Evolutionary conservation across 2,888 invertebrate genomes (phyloP), one percentile per base, ranked within the genome.

Genomic region (Leptopilina syphax): DNA sequence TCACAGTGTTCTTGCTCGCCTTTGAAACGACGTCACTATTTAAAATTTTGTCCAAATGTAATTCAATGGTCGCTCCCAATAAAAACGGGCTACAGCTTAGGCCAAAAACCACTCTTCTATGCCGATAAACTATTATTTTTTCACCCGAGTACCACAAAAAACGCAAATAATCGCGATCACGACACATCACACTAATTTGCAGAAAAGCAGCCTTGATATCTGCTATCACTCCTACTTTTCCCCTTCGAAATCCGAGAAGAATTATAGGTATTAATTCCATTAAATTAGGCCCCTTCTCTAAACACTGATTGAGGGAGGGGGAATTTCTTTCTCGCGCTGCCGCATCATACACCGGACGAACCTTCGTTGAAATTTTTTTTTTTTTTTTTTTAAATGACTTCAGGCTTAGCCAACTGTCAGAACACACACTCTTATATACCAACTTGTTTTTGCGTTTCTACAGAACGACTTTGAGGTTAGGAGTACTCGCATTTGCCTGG

Each of bases 311-410:
- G 27, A 87, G 70, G 27, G 86, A 83, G 0, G 84, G 84, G 27
- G 66, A 79, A 10, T 76, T 78, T 65, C 80, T 83, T 63, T 84
- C 83, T n/a, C 79, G 68, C 13, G 86, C 81, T 4, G 85, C 87
- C 0, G 84, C 85, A 77, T 85, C 85, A 50, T 86, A 86, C n/a
- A 85, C 84, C 0, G 85, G 84, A 47, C 83, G 73, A 4, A 86
- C 77, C 54, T 80, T 79, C n/a, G 86, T 87, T 1, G 85, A 84
- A 65, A 81, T 82, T n/a, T n/a, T n/a, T n/a, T n/a, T n/a, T n/a
- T n/a, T n/a, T n/a, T n/a, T n/a, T n/a, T n/a, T n/a, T n/a, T n/a
- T n/a, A n/a, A n/a, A n/a, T n/a, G n/a, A n/a, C n/a, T n/a, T n/a
- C n/a, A n/a, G n/a, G n/a, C n/a, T n/a, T n/a, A n/a, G n/a, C n/a